Evolutionary conservation across 2,797 vertebrate species (phyloP).

Genomic region (Vespertilio murinus): DNA sequence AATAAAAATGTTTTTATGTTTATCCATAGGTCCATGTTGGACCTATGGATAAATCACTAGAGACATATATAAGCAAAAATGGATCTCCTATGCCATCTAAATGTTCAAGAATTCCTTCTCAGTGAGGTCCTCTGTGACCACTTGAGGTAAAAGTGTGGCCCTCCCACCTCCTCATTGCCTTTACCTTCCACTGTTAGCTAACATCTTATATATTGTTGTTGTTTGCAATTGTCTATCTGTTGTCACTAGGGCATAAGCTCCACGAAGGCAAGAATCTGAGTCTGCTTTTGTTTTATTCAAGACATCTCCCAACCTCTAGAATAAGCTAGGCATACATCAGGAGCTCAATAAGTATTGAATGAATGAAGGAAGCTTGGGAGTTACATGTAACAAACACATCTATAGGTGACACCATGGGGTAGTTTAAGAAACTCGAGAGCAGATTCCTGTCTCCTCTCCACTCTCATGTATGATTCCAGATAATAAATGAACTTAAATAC

Average conservation of each 20-base stretch:
- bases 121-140: fast-evolving
- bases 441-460: not conserved
- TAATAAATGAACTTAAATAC: not conserved
- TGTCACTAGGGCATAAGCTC: not conserved
- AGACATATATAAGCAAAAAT: not conserved
- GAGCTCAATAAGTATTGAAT: not conserved
- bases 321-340: fast-evolving
- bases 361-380: not conserved
- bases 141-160: not conserved
- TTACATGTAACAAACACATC: not conserved
- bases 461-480: not conserved
- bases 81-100: not conserved
- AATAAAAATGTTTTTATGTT: not conserved
- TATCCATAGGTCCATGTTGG: not conserved
- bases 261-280: no score
- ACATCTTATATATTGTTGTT: not conserved
- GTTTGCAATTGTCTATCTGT: not conserved
- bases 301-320: no score
- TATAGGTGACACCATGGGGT: not conserved
- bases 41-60: not conserved
- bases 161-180: not conserved
- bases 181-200: not conserved
- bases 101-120: not conserved
- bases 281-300: not conserved
- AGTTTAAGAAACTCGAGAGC: not conserved